Percentiles rank a stretch among this genome's conserved stretches.
Evolutionary conservation across 2,888 invertebrate species (phyloP).

Genomic region (Elegia similella): DNA sequence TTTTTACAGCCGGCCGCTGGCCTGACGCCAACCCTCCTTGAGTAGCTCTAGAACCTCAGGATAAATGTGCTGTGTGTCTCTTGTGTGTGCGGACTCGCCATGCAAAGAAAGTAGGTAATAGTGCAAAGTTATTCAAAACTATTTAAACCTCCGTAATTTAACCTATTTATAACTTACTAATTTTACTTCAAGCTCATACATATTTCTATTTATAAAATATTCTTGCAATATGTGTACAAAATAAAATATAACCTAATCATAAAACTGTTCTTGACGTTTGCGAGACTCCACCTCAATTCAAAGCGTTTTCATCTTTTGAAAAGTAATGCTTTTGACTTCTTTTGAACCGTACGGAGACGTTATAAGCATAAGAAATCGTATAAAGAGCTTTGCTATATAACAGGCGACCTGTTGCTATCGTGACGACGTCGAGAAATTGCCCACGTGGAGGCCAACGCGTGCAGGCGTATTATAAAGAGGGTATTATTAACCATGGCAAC

Average conservation of each 20-base stretch:
- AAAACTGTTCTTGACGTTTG: slow-evolving; percentile 34
- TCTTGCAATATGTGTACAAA: neutral
- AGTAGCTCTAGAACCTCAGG: no score
- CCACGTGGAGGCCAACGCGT: slow-evolving; percentile 41
- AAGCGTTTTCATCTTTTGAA: slow-evolving; percentile 46
- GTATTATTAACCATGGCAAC: slow-evolving; percentile 79
- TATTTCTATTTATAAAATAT: neutral
- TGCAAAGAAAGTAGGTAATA: no score
- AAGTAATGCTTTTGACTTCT: slow-evolving; percentile 45
- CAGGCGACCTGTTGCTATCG: slow-evolving; percentile 66
- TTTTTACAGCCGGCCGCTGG: no score
- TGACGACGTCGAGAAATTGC: slow-evolving; percentile 43
- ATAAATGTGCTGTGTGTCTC: no score
- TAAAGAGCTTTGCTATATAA: slow-evolving; percentile 51
- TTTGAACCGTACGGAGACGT: slow-evolving; percentile 39
- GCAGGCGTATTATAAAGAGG: slow-evolving; percentile 47
- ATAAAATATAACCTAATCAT: slow-evolving; percentile 17
- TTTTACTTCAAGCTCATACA: no score
- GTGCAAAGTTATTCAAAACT: no score
- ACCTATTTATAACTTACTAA: no score
- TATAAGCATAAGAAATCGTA: slow-evolving; percentile 49
- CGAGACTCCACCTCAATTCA: slow-evolving; percentile 32
- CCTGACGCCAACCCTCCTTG: no score
- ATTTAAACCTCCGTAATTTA: no score
- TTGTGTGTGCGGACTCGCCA: no score